Conservation (phyloP, 2,113 vertebrate genomes). For the Agelaius tricolor region DNA sequence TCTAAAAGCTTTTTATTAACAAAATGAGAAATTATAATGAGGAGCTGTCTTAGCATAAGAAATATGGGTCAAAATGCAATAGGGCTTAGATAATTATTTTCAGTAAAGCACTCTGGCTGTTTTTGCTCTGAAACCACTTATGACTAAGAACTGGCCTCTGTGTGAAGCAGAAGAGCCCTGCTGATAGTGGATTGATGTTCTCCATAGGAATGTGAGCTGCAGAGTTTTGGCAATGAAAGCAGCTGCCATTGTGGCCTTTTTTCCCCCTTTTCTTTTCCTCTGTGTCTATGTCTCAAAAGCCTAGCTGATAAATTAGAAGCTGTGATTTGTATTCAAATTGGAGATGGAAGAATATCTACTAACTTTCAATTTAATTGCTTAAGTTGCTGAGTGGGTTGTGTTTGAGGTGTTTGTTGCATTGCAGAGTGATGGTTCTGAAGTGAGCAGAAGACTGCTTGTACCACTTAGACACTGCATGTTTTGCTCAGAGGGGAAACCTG, state of each 20-base stretch:
- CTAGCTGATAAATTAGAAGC: not conserved
- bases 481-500: not conserved
- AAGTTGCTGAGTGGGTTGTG: not conserved
- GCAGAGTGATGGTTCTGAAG: not conserved
- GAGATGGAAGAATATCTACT: not conserved
- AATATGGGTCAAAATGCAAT: not conserved
- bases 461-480: not conserved
- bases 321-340: constrained; percentile 1
- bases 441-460: not conserved
- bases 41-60: not conserved
- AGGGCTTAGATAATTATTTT: not conserved
- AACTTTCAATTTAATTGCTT: not conserved
- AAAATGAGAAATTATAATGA: not conserved
- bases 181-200: constrained; percentile 27
- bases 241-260: not conserved
- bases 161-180: constrained; percentile 22
- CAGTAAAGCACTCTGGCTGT: not conserved
- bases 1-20: not conserved
- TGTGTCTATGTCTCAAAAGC: not conserved
- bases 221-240: not conserved
- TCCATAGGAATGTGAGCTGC: not conserved
- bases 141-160: not conserved
- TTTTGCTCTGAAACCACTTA: constrained; percentile 23
- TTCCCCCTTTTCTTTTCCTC: not conserved
- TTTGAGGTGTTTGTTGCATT: not conserved